These are phyloP conservation scores for Adineta ricciae DNA, from an alignment of 2,888 invertebrate species.

Conservation along the genomic window DNA sequence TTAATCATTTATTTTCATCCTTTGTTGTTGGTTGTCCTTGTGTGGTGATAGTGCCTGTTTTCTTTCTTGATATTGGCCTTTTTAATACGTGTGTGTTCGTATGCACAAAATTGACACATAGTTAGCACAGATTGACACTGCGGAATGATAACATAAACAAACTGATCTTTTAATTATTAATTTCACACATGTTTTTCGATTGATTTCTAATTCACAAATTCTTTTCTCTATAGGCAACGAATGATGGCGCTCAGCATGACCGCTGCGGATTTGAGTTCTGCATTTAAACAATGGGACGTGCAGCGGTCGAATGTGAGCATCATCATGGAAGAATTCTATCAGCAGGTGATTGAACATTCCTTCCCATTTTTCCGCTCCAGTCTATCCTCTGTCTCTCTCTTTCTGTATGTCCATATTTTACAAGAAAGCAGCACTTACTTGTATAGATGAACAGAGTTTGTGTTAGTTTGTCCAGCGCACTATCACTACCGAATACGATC, in stretches of 20 bases:
- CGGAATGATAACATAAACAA: not conserved
- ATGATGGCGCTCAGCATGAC: slow-evolving; percentile 39
- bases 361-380: not conserved
- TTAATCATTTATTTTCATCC: not conserved
- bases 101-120: not conserved
- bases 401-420: not conserved
- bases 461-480: not conserved
- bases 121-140: not conserved
- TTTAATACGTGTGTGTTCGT: not conserved
- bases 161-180: not conserved
- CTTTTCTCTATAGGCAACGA: not conserved
- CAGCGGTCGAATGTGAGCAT: slow-evolving; percentile 36
- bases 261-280: slow-evolving; percentile 40
- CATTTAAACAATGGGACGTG: slow-evolving; percentile 39
- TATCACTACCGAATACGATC: not conserved
- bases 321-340: slow-evolving; percentile 42
- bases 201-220: not conserved
- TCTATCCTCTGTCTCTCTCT: not conserved
- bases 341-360: slow-evolving; percentile 35
- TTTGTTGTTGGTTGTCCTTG: not conserved
- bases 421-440: not conserved
- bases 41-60: slow-evolving; percentile 6
- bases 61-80: not conserved
- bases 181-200: not conserved
- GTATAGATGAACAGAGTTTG: not conserved